Conservation (phyloP, 2,888 invertebrate genomes). For the Blastobasis adustella region DNA sequence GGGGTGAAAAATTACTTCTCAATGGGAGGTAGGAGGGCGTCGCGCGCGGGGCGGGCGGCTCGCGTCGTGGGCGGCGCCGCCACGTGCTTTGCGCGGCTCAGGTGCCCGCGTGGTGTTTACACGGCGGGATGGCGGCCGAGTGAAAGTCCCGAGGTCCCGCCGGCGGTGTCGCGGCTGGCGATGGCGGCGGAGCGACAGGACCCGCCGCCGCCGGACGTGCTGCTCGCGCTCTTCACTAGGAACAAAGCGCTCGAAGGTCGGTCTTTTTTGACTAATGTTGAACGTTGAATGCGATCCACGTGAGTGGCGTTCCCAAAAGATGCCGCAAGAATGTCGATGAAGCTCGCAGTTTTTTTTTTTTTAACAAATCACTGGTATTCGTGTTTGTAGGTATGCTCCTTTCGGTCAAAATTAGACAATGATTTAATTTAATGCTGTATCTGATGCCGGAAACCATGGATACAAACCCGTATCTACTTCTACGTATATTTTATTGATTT, state of each 20-base stretch:
- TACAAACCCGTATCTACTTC: too few relatives aligned
- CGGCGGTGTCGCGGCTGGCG: conserved; percentile 27
- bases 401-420: too few relatives aligned
- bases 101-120: conserved; percentile 32
- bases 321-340: too few relatives aligned
- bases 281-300: neutral
- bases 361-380: too few relatives aligned
- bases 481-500: too few relatives aligned
- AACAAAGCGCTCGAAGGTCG: conserved; percentile 94
- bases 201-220: conserved; percentile 87
- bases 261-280: conserved; percentile 19
- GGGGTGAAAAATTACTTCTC: conserved; percentile 73
- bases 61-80: conserved; percentile 53
- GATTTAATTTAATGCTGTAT: too few relatives aligned
- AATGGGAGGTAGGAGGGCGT: conserved; percentile 67
- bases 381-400: too few relatives aligned
- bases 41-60: conserved; percentile 58
- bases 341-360: too few relatives aligned
- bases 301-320: too few relatives aligned
- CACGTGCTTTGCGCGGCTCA: conserved; percentile 45
- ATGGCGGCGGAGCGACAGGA: conserved; percentile 58
- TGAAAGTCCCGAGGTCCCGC: conserved; percentile 33
- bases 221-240: conserved; percentile 87
- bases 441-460: too few relatives aligned
- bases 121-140: conserved; percentile 32